phyloP scores from a whole-genome alignment of 2,888 invertebrate species.

The Alviniconcha strummeri region DNA sequence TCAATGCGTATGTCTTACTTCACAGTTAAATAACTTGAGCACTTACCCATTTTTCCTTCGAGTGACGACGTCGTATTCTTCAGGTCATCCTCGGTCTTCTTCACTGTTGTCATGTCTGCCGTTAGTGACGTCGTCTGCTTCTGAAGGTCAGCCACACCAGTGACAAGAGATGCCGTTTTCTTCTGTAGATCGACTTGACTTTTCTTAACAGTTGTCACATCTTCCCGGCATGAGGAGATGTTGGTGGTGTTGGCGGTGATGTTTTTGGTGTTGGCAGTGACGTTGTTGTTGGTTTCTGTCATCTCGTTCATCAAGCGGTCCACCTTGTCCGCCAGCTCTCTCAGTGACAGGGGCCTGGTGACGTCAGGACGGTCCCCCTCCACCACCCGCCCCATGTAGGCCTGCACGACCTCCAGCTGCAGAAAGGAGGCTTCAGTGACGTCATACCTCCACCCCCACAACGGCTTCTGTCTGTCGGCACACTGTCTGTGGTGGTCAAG shows the following conservation, averaged over 20 bases:
- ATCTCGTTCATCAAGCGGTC: not conserved
- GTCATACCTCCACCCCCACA: not conserved
- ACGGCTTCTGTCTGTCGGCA: not conserved
- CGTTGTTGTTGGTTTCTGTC: not conserved
- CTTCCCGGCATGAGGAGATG: too few species aligned
- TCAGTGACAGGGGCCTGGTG: conserved; percentile 1
- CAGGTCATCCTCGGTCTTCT: not conserved
- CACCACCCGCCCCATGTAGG: conserved; percentile 14
- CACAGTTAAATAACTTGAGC: too few species aligned
- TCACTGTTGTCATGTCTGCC: not conserved
- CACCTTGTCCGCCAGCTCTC: not conserved
- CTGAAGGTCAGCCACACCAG: not conserved
- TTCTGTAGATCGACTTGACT: too few species aligned
- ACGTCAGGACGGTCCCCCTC: not conserved
- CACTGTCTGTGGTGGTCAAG: not conserved
- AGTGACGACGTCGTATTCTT: not conserved
- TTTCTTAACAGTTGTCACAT: too few species aligned
- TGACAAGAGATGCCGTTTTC: not conserved
- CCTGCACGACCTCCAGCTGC: conserved; percentile 8
- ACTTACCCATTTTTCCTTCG: not conserved
- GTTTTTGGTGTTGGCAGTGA: not conserved
- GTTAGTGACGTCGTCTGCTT: not conserved
- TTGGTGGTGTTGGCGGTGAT: not conserved
- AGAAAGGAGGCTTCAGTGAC: not conserved
- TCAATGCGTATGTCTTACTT: too few species aligned